A percentile compares a stretch with the other conserved stretches of the same genome.
Evolutionary conservation across 1,140 invertebrate genomes (phyloP).

Genomic region (Agraylea sexmaculata): DNA sequence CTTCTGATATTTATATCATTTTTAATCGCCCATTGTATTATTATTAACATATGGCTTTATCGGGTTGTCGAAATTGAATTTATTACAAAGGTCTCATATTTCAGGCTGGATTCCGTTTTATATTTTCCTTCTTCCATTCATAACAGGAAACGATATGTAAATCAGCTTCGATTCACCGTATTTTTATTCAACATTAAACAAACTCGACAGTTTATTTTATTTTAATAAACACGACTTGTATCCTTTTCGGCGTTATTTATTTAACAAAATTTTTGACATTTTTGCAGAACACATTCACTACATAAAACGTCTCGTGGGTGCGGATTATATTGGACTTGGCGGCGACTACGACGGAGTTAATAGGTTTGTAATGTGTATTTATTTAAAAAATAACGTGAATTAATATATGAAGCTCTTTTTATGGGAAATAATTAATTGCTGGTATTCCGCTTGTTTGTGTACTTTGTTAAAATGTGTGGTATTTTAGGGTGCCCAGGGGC

Average conservation of each 20-base stretch:
- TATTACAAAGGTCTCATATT: too few species aligned
- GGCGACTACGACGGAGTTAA: conserved; percentile 76
- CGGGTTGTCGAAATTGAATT: too few species aligned
- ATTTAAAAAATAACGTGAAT: not conserved
- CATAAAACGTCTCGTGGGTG: conserved; percentile 67
- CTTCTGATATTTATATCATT: too few species aligned
- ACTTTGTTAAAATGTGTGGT: not conserved
- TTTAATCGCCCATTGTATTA: too few species aligned
- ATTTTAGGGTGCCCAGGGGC: conserved; percentile 53
- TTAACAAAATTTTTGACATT: conserved; percentile 10
- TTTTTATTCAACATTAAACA: not conserved
- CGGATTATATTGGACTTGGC: conserved; percentile 73
- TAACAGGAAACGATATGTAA: too few species aligned
- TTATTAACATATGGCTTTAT: too few species aligned
- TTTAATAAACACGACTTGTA: not conserved
- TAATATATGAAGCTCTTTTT: not conserved
- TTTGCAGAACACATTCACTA: conserved; percentile 77
- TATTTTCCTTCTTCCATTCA: too few species aligned
- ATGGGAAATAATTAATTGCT: not conserved
- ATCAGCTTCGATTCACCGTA: too few species aligned
- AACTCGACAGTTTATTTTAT: not conserved
- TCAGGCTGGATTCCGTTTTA: too few species aligned
- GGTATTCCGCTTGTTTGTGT: not conserved
- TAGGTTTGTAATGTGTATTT: conserved; percentile 46
- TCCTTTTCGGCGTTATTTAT: not conserved